These are phyloP conservation scores for Anas platyrhynchos DNA, from an alignment of 2,113 vertebrate species.

Conservation along the genomic window DNA sequence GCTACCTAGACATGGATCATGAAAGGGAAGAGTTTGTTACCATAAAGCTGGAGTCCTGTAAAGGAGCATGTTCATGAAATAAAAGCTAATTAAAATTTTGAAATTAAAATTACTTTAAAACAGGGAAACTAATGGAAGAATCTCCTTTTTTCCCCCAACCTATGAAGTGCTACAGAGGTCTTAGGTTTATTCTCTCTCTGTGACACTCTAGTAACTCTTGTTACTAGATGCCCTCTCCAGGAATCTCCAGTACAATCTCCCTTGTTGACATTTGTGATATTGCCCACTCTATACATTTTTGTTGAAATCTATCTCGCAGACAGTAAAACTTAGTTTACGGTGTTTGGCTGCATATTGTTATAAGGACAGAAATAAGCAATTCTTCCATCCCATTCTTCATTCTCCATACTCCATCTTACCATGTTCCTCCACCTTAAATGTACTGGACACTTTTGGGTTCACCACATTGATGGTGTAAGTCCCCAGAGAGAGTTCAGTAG, in stretches of 20 bases:
- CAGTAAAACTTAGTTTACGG: background rate
- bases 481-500: slow-evolving; percentile 53
- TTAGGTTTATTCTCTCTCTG: background rate
- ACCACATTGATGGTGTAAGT: slow-evolving; percentile 63
- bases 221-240: background rate
- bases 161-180: background rate
- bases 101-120: background rate
- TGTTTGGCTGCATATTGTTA: background rate
- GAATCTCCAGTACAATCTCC: background rate
- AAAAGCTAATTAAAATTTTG: background rate
- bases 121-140: background rate
- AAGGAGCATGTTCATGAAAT: background rate
- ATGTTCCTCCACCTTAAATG: slow-evolving; percentile 65
- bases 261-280: background rate
- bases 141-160: rapidly evolving
- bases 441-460: slow-evolving; percentile 26
- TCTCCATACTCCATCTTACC: slow-evolving; percentile 50
- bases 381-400: background rate
- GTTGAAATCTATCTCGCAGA: background rate
- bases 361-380: background rate
- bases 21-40: background rate
- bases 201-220: background rate
- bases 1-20: background rate
- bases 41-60: background rate
- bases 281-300: background rate